A percentile compares a stretch with the other conserved stretches of the same genome.
Evolutionary conservation across 2,113 vertebrate genomes (phyloP).

Genomic region (Xenopus laevis): DNA sequence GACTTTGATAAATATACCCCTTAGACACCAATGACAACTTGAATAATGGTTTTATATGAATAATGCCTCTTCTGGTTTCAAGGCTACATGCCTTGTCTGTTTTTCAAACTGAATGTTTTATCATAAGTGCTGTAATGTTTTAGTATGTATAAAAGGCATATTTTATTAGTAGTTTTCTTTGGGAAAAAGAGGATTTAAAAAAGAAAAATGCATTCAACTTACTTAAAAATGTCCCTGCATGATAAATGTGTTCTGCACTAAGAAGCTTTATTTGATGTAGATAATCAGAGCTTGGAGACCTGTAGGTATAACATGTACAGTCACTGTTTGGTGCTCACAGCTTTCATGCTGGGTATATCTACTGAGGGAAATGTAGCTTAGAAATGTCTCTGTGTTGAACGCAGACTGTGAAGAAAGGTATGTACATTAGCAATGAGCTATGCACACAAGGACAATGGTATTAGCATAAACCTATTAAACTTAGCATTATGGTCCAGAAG

Average conservation of each 20-base stretch:
- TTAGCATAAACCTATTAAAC: neutral
- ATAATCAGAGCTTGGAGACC: constrained; percentile 15
- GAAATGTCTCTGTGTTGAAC: neutral
- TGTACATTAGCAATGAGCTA: neutral
- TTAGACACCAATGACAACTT: constrained; percentile 8
- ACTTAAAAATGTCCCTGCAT: constrained; percentile 13
- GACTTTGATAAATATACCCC: neutral
- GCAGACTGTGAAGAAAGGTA: neutral
- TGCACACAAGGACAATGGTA: neutral
- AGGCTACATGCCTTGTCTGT: neutral
- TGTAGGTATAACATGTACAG: constrained; percentile 1
- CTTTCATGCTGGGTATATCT: constrained; percentile 3
- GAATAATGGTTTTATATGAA: constrained; percentile 17
- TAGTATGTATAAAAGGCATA: constrained; percentile 13
- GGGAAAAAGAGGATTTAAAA: constrained; percentile 11
- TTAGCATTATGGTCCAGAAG: neutral
- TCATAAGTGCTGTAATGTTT: constrained; percentile 17
- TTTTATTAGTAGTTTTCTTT: constrained; percentile 21
- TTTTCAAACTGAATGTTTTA: constrained; percentile 26
- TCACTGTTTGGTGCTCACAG: neutral
- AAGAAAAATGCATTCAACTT: constrained; percentile 4
- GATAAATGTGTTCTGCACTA: constrained; percentile 12
- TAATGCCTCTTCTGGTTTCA: constrained; percentile 4
- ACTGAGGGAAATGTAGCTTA: neutral
- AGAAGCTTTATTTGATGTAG: constrained; percentile 19